Conservation (phyloP, 1,140 invertebrate genomes). For the Atta colombica region DNA sequence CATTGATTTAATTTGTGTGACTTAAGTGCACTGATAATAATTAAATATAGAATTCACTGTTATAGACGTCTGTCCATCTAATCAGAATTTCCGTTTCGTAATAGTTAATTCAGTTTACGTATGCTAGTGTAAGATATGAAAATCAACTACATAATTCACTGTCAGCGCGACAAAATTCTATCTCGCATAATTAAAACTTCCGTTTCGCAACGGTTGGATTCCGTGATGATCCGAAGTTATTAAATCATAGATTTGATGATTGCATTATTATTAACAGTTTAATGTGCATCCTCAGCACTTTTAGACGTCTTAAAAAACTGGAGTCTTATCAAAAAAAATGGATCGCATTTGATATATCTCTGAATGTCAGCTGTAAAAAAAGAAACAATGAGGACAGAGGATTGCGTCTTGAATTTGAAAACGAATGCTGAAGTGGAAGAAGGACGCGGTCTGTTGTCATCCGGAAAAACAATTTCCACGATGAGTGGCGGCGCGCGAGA, state of each 20-base stretch:
- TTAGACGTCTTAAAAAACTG: slow-evolving; percentile 12
- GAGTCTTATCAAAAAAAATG: slow-evolving; percentile 6
- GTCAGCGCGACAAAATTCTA: not conserved
- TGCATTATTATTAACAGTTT: slow-evolving; percentile 9
- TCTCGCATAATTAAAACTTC: slow-evolving; percentile 6
- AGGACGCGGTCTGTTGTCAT: not conserved
- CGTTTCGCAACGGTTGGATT: not conserved
- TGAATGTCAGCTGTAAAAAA: not conserved
- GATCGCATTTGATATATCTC: slow-evolving; percentile 54
- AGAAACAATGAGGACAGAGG: not conserved
- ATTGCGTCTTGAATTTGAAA: slow-evolving; percentile 59
- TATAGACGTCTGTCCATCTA: not conserved
- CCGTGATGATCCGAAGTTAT: not conserved
- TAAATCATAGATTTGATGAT: slow-evolving; percentile 35
- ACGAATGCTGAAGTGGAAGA: not conserved
- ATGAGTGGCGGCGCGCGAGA: slow-evolving; percentile 26
- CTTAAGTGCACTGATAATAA: not conserved
- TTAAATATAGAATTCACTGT: not conserved
- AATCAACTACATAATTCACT: not conserved
- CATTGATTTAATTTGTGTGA: not conserved
- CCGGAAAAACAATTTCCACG: slow-evolving; percentile 27
- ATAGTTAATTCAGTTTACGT: not conserved
- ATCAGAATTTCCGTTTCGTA: slow-evolving; percentile 13
- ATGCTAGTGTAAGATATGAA: not conserved
- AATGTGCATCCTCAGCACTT: slow-evolving; percentile 41